phyloP scores from a whole-genome alignment of 92 coral and sea anemone species.

The Epizoanthus ramosus region DNA sequence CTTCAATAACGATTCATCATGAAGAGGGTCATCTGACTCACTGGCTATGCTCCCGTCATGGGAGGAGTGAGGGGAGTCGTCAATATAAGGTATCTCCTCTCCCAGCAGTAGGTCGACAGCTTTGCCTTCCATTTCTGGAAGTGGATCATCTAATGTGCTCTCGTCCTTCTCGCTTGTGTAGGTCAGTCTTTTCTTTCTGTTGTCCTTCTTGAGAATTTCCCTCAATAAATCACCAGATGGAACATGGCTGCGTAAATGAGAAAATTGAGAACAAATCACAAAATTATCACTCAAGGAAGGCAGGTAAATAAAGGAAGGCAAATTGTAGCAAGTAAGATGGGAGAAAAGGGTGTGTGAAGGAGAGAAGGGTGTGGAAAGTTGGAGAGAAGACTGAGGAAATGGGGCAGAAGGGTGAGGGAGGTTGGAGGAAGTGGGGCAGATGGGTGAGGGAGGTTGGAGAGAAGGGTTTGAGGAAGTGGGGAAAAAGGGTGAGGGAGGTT shows the following conservation, averaged over 20 bases:
- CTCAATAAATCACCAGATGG: constrained; percentile 82
- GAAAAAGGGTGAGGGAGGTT: no score
- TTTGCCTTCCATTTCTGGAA: constrained; percentile 57
- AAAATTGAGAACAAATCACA: neutral
- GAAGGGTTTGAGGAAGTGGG: no score
- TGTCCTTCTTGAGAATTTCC: constrained; percentile 70
- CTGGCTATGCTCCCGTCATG: constrained; percentile 70
- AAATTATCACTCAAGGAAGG: no score
- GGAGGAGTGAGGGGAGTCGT: constrained; percentile 57
- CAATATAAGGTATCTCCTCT: constrained; percentile 60
- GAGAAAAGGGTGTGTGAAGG: no score
- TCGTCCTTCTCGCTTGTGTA: constrained; percentile 30
- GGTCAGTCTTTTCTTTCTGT: constrained; percentile 14
- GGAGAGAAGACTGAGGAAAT: no score
- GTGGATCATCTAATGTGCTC: constrained; percentile 41
- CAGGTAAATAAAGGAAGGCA: no score
- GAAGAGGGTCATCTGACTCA: constrained; percentile 86
- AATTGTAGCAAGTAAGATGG: no score
- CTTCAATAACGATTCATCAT: constrained; percentile 87
- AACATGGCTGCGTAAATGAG: constrained; percentile 49
- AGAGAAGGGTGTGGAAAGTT: no score
- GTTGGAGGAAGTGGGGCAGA: no score
- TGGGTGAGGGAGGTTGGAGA: no score
- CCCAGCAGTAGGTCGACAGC: constrained; percentile 79
- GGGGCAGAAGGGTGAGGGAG: no score